A percentile compares a stretch with the other conserved stretches of the same genome.
These are phyloP conservation scores for Tauraco hartlaubi DNA, from an alignment of 2,797 vertebrate species.

Conservation along the genomic window DNA sequence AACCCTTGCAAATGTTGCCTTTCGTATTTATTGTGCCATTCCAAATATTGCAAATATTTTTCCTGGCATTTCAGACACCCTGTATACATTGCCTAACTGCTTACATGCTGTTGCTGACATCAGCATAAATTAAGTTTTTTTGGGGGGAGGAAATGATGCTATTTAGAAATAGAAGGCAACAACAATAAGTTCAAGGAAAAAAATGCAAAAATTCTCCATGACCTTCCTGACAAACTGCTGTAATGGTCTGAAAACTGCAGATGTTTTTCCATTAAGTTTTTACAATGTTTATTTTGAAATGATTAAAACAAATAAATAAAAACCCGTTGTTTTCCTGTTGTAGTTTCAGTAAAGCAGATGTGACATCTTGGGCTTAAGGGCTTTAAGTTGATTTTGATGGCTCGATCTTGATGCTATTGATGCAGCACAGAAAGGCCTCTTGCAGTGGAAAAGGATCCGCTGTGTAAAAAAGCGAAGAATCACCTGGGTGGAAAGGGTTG, in stretches of 20 bases:
- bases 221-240: constrained; percentile 50
- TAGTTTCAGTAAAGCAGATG: constrained; percentile 71
- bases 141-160: constrained; percentile 16
- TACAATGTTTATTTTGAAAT: constrained; percentile 68
- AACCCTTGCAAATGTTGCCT: background rate
- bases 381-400: constrained; percentile 27
- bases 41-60: background rate
- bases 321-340: constrained; percentile 52
- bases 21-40: background rate
- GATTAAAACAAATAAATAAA: background rate
- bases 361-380: constrained; percentile 41
- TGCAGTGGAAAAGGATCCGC: background rate
- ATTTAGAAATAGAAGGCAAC: constrained; percentile 38
- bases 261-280: constrained; percentile 70
- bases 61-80: background rate
- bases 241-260: constrained; percentile 48
- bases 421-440: background rate
- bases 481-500: constrained; percentile 5
- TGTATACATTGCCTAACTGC: constrained; percentile 6
- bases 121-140: background rate
- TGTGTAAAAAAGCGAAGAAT: background rate
- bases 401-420: background rate
- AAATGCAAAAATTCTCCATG: constrained; percentile 25
- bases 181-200: constrained; percentile 48
- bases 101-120: constrained; percentile 8